Base-by-base conservation (phyloP, 2,797 vertebrate species). In the Rhynchonycteris naso region DNA sequence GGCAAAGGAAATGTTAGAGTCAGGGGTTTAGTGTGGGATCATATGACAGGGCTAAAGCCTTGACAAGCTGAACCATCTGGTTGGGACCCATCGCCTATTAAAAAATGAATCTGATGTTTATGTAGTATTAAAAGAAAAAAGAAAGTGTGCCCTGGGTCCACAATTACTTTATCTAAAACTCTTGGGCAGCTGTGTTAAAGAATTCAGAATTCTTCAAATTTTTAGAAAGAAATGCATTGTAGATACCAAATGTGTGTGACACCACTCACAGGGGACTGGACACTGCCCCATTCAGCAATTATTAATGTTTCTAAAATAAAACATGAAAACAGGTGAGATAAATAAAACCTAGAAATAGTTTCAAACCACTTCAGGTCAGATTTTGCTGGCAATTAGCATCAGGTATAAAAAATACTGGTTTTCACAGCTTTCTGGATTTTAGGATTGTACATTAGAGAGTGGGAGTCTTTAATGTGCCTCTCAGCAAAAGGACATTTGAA, bases 131-230 rank as follows among this genome's bases (percentile, higher is more conserved):
- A 22, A n/a, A 3, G 10, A 15, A 47, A 66, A 87, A 52, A 28
- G 26, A 10, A 15, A 21, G 12, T 82, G 14, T 71, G 16, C 21
- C 63, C 50, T 38, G 35, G 59, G 26, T 33, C 50, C 33, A 63
- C 38, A 81, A 26, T n/a, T 22, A 43, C 26, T 28, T 58, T 75
- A 30, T 22, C 30, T 33, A 69, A 90, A 88, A 79, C 11, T 12
- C 26, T 24, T 18, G 38, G 65, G 35, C 18, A 81, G 65, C 52
- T 33, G 3, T 69, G 15, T 18, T 72, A 86, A 19, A 22, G 79
- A 95, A 87, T 76, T 71, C 56, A 66, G 33, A 50, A 43, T 35
- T 78, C 65, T 88, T 82, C 83, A 26, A 26, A 78, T 38, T 82
- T 71, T 80, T 63, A 81, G 43, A 65, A 96, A 92, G 43, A 89